Percentiles rank a stretch among this genome's conserved stretches.
Evolutionary conservation across 2,888 invertebrate genomes (phyloP).

Genomic region (Agrotis clavis): DNA sequence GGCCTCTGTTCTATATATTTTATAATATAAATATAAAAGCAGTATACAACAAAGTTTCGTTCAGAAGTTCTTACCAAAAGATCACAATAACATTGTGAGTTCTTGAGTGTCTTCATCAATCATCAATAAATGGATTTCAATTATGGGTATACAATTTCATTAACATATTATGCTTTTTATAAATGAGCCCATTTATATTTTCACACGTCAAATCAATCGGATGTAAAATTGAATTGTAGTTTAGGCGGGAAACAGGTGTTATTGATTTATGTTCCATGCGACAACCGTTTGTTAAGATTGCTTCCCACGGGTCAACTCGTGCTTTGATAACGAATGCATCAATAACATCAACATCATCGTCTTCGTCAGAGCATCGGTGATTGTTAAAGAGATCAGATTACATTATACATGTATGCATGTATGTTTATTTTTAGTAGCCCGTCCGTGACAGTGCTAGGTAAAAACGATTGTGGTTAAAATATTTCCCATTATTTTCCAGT

Average conservation of each 20-base stretch:
- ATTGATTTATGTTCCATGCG: slow-evolving; percentile 51
- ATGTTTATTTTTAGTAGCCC: no score
- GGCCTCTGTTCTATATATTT: no score
- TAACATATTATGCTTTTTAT: slow-evolving; percentile 26
- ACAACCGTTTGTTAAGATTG: slow-evolving; percentile 12
- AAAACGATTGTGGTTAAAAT: no score
- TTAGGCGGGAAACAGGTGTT: slow-evolving; percentile 38
- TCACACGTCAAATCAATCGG: slow-evolving; percentile 43
- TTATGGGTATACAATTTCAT: slow-evolving; percentile 40
- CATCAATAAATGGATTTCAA: slow-evolving; percentile 1
- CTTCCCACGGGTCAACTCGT: slow-evolving; percentile 8
- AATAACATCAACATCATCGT: neutral
- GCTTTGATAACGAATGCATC: neutral
- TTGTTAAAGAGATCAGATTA: neutral
- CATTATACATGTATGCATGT: no score
- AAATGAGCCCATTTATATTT: slow-evolving; percentile 47
- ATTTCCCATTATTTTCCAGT: no score
- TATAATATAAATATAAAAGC: no score
- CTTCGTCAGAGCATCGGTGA: no score
- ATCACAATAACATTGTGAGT: neutral
- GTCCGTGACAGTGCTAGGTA: no score
- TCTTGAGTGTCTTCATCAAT: neutral
- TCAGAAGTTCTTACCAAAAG: neutral
- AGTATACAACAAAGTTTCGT: neutral
- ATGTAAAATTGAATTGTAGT: slow-evolving; percentile 46